phyloP scores from a whole-genome alignment of 2,113 vertebrate genomes.

The Hypomesus transpacificus region DNA sequence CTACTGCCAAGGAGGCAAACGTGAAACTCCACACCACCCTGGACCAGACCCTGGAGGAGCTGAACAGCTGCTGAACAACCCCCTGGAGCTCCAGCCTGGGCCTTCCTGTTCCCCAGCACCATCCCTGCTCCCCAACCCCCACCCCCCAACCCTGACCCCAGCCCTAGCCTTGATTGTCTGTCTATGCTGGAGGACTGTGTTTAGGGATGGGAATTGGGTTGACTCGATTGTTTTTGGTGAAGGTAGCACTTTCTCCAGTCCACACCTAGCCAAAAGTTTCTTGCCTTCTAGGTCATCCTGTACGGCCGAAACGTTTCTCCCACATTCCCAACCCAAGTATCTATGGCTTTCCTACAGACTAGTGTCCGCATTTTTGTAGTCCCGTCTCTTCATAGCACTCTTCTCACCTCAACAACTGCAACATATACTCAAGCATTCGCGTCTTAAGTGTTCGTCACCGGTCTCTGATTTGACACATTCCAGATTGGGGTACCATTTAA shows the following conservation, averaged over 20 bases:
- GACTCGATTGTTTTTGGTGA: conserved; percentile 22
- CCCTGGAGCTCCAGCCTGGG: conserved; percentile 8
- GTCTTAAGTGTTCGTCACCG: conserved; percentile 14
- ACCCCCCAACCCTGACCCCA: background rate
- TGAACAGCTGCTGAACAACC: conserved; percentile 82
- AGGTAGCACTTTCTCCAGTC: conserved; percentile 26
- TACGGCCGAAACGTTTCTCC: background rate
- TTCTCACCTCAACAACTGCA: background rate
- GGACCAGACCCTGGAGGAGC: conserved; percentile 91
- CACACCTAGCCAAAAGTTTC: conserved; percentile 15
- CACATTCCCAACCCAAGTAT: conserved; percentile 2
- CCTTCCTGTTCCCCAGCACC: conserved; percentile 12
- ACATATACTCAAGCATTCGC: conserved; percentile 21
- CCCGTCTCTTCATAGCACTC: conserved; percentile 4
- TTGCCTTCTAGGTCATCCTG: background rate
- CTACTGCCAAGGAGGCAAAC: conserved; percentile 86
- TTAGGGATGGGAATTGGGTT: conserved; percentile 10
- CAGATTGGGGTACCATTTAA: conserved; percentile 22
- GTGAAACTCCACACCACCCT: conserved; percentile 85
- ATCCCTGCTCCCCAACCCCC: conserved; percentile 1
- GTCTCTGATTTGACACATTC: conserved; percentile 30
- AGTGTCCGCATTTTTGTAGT: conserved; percentile 7
- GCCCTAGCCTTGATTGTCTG: background rate
- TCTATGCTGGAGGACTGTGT: conserved; percentile 23
- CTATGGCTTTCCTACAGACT: background rate